Evolutionary conservation across 2,797 vertebrate genomes (phyloP), one percentile per base, ranked within the genome.

Genomic region (Acridotheres tristis): DNA sequence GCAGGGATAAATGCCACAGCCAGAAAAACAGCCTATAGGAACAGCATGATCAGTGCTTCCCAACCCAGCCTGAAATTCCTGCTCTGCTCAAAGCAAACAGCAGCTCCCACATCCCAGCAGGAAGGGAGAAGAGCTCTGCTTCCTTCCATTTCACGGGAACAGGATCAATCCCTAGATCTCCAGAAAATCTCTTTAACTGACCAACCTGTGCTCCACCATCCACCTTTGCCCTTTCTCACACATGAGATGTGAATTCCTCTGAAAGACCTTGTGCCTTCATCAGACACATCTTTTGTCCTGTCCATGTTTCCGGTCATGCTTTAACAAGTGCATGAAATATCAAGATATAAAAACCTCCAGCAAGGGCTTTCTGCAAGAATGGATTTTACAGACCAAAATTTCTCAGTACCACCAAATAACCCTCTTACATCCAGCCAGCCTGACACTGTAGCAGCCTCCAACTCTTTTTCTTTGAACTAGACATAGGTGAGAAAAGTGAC

Each of bases 401-500:
- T 71, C 55, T 55, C 80, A 55, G 51, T 34, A 26, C 40, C 4
- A 12, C 36, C 66, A 65, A 91, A 71, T 30, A 93, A 7, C 18
- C n/a, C 5, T 30, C 43, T 88, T 20, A 51, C 38, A 80, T 88
- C 53, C 65, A 65, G 53, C 79, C 85, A 95, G 59, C 67, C 59
- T 90, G 91, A 86, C 67, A 67, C 51, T 53, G 58, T 3, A 86
- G 36, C 67, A 90, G 34, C 73, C 85, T 91, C 66, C 58, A 88
- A 86, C 21, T 63, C 30, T 48, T 82, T 85, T 54, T 21, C 40
- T 87, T 92, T 90, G 59, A 93, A 85, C 13, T 53, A 88, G 72
- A 27, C 58, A 51, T 26, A 80, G 91, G 85, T 90, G 83, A 90
- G 71, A 91, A 88, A 90, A 93, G 61, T 65, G 55, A 58, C 30